Base-by-base conservation (phyloP, 1,140 invertebrate species). In the Mizuhopecten yessoensis region DNA sequence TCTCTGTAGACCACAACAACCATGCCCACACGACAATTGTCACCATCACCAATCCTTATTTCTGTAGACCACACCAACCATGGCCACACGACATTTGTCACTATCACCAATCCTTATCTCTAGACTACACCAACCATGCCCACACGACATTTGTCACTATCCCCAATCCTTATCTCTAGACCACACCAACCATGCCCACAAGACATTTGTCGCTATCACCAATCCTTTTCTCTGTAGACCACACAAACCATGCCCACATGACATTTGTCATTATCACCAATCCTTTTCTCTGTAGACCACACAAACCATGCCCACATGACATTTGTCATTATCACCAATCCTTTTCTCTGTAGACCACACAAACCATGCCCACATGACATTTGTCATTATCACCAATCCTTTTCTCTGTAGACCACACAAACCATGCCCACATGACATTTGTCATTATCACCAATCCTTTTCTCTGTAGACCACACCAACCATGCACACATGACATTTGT, bases 401-500 rank as follows among this genome's bases (percentile, higher is more conserved):
- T 9, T 20, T 88, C 49, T 89, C 90, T 89, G n/a, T n/a, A 96
- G 96, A 96, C 36, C 94, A 96, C 90, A 91, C 93, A 49, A 97
- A 98, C 89, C 99, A 99, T 96, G 99, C 98, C 17, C 99, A 99
- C 95, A 98, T 99, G 42, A 99, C 99, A 0, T 98, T 99, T 96
- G 13, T 39, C 13, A 39, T 39, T 39, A 5, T 39, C 36, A 39
- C 36, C 36, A 39, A 10, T 89, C 49, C 36, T 86, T 89, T 45
- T 42, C 45, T 90, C 90, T 89, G n/a, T n/a, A 96, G 96, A 96
- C 36, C 94, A 96, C 90, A 91, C 93, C 45, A 97, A 98, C 89
- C 99, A 99, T 96, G 99, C 98, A 17, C 99, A 99, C 95, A 98
- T 99, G 42, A 99, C 99, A 0, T 98, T 99, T 96, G 13, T 39